Evolutionary conservation across 2,888 invertebrate genomes (phyloP), one percentile per base, ranked within the genome.

Genomic region (Idaea dimidiata): DNA sequence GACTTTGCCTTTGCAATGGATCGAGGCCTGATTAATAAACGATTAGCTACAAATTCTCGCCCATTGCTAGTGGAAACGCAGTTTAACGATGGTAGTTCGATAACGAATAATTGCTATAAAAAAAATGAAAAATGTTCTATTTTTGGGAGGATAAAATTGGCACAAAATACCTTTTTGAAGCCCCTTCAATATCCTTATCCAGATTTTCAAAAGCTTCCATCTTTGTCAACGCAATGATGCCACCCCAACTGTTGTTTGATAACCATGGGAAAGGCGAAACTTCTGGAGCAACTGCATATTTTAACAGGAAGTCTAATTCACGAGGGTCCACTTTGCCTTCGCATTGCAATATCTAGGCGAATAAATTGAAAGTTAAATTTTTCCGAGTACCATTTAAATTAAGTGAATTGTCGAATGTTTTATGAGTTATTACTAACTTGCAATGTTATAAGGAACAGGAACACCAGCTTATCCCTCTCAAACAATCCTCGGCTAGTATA

Each of bases 401-500:
- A 24, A 24, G 24, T 1, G 1, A 33, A 8, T 54, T n/a, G 54
- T 17, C 54, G 16, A 3, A 54, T 54, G 16, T n/a, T 54, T 54
- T 16, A 18, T 14, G 55, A 32, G 32, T 54, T 57, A 59, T 24
- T n/a, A 62, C 62, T 58, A 67, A 96, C 96, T 93, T 97, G 97
- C 75, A 97, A 93, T 0, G 96, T 94, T 93, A 98, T 95, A 82
- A 98, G 97, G 56, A 97, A 96, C 60, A 97, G 94, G 81, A 98
- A 98, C 65, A 97, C 98, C 8, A 98, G 93, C 82, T 98, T 98
- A 83, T 99, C 98, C 65, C 94, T 94, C 86, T 98, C 98, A 84
- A 99, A 99, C 6, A 99, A 93, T 6, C 98, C 98, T 70, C 98
- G 93, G 58, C 96, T 96, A 0, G 98, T 98, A 83, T 99, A 99